These are phyloP conservation scores for Patagioenas fasciata DNA, from an alignment of 2,113 vertebrate species.

Conservation along the genomic window DNA sequence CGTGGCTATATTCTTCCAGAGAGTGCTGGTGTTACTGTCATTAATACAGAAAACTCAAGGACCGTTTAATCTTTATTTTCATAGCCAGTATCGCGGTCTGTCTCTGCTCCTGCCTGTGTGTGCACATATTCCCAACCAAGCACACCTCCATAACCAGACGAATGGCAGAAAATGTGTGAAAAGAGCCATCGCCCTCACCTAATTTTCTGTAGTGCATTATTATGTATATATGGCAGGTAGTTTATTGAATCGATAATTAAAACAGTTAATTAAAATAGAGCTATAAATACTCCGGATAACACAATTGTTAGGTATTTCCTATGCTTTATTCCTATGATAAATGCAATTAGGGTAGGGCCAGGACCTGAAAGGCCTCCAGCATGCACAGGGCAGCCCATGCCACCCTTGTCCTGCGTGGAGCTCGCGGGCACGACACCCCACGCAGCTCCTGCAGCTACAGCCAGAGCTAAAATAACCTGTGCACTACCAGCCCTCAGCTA, in stretches of 20 bases:
- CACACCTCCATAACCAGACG: not conserved
- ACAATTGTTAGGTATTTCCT: constrained; percentile 58
- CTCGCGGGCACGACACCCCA: not conserved
- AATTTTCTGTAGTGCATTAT: constrained; percentile 56
- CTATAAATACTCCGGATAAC: constrained; percentile 69
- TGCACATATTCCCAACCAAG: not conserved
- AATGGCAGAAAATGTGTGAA: constrained; percentile 37
- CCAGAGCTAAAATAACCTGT: not conserved
- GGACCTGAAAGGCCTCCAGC: constrained; percentile 45
- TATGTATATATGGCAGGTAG: constrained; percentile 40
- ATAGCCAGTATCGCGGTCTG: constrained; percentile 5
- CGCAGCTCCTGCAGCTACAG: not conserved
- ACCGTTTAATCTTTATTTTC: not conserved
- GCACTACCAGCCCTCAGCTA: not conserved
- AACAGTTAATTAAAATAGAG: constrained; percentile 75
- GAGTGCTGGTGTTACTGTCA: not conserved
- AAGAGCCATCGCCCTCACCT: constrained; percentile 43
- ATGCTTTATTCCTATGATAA: constrained; percentile 61
- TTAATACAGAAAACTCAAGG: not conserved
- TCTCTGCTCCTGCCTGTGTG: not conserved
- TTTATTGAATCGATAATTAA: constrained; percentile 66
- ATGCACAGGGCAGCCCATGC: not conserved
- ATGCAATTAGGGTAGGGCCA: constrained; percentile 56
- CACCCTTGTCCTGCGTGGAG: not conserved
- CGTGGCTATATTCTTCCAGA: not conserved